These are phyloP conservation scores for Salvelinus sp. DNA, from an alignment of 2,113 vertebrate genomes.

Conservation along the genomic window DNA sequence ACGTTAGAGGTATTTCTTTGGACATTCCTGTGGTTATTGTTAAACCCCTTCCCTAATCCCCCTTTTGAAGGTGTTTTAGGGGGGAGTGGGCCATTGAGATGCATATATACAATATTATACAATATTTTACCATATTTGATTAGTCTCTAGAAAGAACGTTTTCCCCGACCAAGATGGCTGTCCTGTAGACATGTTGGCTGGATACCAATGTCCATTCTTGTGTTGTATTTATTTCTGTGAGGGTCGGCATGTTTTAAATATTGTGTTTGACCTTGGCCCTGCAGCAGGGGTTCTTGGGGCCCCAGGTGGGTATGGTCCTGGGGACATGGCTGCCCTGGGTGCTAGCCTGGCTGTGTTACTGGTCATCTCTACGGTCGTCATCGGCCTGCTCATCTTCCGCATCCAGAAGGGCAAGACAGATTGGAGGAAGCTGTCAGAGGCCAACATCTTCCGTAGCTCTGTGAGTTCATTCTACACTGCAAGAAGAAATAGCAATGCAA, in stretches of 20 bases:
- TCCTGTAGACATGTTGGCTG: no score
- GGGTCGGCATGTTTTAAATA: neutral
- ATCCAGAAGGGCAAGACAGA: constrained; percentile 44
- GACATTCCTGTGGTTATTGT: neutral
- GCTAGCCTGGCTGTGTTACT: constrained; percentile 73
- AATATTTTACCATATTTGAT: no score
- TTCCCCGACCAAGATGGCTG: no score
- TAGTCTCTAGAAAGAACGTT: no score
- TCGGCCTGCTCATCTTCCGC: constrained; percentile 62
- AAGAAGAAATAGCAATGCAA: no score
- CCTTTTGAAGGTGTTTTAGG: no score
- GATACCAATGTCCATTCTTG: no score
- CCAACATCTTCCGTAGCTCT: constrained; percentile 63
- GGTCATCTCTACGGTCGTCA: constrained; percentile 67
- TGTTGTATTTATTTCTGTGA: no score
- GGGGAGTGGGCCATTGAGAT: no score
- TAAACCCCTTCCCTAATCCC: neutral
- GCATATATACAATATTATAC: no score
- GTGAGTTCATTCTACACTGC: constrained; percentile 53
- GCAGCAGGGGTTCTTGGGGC: neutral
- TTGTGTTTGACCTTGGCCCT: constrained; percentile 15
- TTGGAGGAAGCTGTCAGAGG: constrained; percentile 69
- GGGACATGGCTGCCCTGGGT: constrained; percentile 79
- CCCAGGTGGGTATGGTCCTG: constrained; percentile 14
- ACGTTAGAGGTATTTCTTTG: neutral